Base-by-base conservation (phyloP, 2,888 invertebrate genomes). In the Ectemnius continuus region DNA sequence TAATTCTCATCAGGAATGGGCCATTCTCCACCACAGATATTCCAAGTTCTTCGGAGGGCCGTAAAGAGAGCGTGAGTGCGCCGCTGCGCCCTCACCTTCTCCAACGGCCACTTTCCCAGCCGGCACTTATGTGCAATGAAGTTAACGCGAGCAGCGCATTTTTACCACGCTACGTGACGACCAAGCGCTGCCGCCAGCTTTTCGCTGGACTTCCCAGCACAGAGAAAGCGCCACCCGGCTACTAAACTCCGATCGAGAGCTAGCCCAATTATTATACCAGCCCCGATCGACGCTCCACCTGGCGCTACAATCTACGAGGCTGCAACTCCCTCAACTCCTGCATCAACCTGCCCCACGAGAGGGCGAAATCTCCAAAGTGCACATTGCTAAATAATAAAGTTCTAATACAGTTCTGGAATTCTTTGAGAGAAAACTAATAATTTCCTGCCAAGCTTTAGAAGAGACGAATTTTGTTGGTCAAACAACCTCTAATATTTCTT, bases 1-100 rank as follows among this genome's bases (percentile, higher is more conserved):
- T 75, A 83, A 78, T 78, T 80, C 82, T 80, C 83, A 80, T 82
- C 81, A 73, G 75, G 61, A 80, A 82, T 75, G 73, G 83, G 61
- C 81, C 81, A 81, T 83, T 83, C 76, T 63, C 62, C 23, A 36
- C 26, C 48, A 65, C 36, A 70, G 82, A 73, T 80, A 75, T 78
- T 80, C 78, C 82, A 78, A 80, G 67, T 77, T 83, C 76, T 80
- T 73, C 69, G 57, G 62, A 70, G 67, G 16, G 56, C 68, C 67
- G 70, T 80, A 83, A 80, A 82, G 82, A 73, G 66, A 61, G 67
- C 8, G 36, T 11, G 36, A 36, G 36, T 36, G 36, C 36, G 36
- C 36, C 36, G 36, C 8, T 36, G 5, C 36, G 8, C 11, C 8
- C 36, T 6, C 8, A 36, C 36, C 36, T 6, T 23, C 23, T 23